Evolutionary conservation across 2,113 vertebrate species (phyloP), one percentile per base, ranked within the genome.

Genomic region (Coptodon rendalli): DNA sequence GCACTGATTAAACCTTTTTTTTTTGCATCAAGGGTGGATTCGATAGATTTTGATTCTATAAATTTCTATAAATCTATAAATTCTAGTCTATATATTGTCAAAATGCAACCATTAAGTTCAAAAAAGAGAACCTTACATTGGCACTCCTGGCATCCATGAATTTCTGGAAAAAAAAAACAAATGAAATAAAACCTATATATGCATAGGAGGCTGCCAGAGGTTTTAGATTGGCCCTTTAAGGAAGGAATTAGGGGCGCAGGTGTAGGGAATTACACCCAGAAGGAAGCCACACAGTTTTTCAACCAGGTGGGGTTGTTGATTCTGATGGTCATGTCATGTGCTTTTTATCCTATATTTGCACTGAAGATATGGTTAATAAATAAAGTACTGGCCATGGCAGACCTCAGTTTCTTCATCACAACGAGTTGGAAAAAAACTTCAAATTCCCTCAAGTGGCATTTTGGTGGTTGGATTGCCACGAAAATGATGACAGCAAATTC

Each of bases 341-440:
- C n/a, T 68, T 68, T 68, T 68, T 22, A 68, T 11, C 4, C 34
- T 68, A 36, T 40, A 40, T 68, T 68, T 68, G 63, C 36, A 40
- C 63, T 38, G 11, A 68, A 68, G 34, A 68, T 68, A 68, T 38
- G 34, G 34, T 38, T 38, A 38, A 68, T 68, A 68, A 68, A 68
- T 68, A 68, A 68, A 38, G 63, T 19, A 68, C 19, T 3, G 19
- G 34, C 11, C 19, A 68, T 8, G 57, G 63, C 19, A 0, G 11
- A 8, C 34, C 11, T 7, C 61, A 38, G 61, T 68, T 38, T 68
- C 11, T 68, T 68, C 19, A 66, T 2, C 31, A 66, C 31, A 66
- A 66, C 0, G 10, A 63, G 7, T 63, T 63, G 6, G 59, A 63
- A 63, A 63, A 63, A 17, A 0, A 63, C 31, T n/a, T 36, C 31